Evolutionary conservation across 1,140 invertebrate species (phyloP), one percentile per base, ranked within the genome.

Genomic region (Drosophila bocki): DNA sequence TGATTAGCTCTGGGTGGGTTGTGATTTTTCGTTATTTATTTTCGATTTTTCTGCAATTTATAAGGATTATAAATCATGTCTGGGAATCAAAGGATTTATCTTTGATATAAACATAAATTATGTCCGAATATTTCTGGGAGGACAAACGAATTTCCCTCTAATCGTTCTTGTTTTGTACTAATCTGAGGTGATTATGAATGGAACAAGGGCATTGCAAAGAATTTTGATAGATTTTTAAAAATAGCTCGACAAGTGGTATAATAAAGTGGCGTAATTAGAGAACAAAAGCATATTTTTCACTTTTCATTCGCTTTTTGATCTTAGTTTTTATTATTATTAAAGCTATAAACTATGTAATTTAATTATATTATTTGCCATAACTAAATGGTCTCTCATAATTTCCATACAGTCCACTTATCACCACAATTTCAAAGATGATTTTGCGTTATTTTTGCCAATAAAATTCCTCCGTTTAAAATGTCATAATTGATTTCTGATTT

Each of bases 21-120:
- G 15, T 61, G 54, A 54, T 72, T 69, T 42, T n/a, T 35, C 7
- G 15, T 72, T 39, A 64, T 51, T 58, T 72, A 50, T 59, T 29
- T 26, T 2, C n/a, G 22, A 69, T 50, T 50, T 57, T 19, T 71
- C 9, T 19, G 0, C 2, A 15, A 42, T 48, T 64, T 67, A 67
- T 64, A 3, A 0, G 7, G 19, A 1, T 13, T 39, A 56, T 56
- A 39, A 56, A 56, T 56, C 13, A n/a, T 3, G n/a, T 13, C 15
- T 39, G 35, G 3, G 33, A 1, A 6, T 37, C 17, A 35, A 8
- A 26, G 15, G 26, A 47, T 37, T 70, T 57, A 68, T 65, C 48
- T 12, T 8, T 44, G 22, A 68, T 68, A 33, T 47, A n/a, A 9
- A 26, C 0, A 26, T 26, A 26, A 26, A 26, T 26, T 26, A 29